Evolutionary conservation across 2,888 invertebrate species (phyloP), one percentile per base, ranked within the genome.

Genomic region (Rotaria socialis): DNA sequence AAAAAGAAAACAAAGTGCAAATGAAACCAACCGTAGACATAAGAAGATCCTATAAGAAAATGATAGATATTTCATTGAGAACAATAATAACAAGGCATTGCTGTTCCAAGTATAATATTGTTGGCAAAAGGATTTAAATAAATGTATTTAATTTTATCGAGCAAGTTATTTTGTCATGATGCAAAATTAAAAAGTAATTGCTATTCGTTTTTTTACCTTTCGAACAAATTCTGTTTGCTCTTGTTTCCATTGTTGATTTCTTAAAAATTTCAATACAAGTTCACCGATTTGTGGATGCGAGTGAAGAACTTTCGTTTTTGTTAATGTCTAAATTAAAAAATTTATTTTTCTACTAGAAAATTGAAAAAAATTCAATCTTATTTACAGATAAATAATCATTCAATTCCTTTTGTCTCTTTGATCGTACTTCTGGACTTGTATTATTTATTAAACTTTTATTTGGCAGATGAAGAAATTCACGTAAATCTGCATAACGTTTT

Each of bases 231-330:
- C 90, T 87, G 90, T 91, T 88, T 90, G 91, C 87, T 93, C 93
- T 89, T 93, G 93, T 89, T 94, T 94, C 90, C 94, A 94, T 87
- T 93, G 93, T 6, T 94, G 94, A 87, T 94, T 94, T 88, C 94
- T 94, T 47, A 94, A 91, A 90, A 94, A 94, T 43, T 93, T 92
- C 84, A 89, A 88, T 19, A 94, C 90, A 87, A 94, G 90, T 86
- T 93, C 93, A 88, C 93, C 93, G 84, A 95, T 90, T 0, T 94
- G 94, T 87, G 92, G 92, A 89, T 94, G 93, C 22, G 92, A 92
- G 80, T 93, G 92, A 87, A 94, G 92, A 43, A 94, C 91, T 27
- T 92, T 92, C 19, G 93, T 93, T 88, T 93, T 93, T 85, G 94
- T 93, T 85, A 96, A 90, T 85, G 93, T 93, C 89, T 91, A 89